A percentile compares a stretch with the other conserved stretches of the same genome.
Conservation (phyloP, 2,113 vertebrate species). For the Lophotis ruficrista region DNA sequence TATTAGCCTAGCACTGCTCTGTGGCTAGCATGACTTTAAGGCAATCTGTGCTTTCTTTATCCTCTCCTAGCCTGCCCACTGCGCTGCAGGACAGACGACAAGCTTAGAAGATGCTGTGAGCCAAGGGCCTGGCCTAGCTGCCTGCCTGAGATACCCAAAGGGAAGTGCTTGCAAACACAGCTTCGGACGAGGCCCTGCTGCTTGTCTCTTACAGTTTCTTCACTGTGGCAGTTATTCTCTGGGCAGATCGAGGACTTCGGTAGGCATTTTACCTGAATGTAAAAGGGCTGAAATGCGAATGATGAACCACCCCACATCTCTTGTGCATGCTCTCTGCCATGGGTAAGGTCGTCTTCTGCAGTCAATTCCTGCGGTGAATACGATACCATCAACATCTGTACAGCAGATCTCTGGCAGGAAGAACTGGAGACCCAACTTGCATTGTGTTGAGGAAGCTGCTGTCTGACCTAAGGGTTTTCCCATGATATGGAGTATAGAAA, state of each 20-base stretch:
- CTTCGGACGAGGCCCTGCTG: background rate
- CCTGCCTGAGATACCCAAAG: background rate
- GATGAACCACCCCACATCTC: background rate
- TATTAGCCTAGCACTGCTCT: background rate
- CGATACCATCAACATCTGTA: background rate
- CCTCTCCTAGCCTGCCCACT: background rate
- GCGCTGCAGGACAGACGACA: background rate
- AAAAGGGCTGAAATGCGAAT: background rate
- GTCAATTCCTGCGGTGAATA: background rate
- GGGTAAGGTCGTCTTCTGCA: background rate
- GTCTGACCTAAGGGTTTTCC: background rate
- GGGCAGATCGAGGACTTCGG: background rate
- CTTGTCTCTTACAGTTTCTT: background rate
- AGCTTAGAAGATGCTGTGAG: background rate
- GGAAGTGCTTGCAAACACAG: background rate
- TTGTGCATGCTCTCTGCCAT: background rate
- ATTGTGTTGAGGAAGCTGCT: background rate
- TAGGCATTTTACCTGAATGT: background rate
- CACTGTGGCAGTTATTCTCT: background rate
- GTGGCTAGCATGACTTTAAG: background rate
- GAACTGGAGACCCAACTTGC: background rate
- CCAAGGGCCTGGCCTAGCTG: background rate
- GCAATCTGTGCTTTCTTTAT: background rate
- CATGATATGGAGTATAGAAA: background rate
- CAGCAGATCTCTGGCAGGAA: background rate